Evolutionary conservation across 2,797 vertebrate species (phyloP), one percentile per base, ranked within the genome.

Genomic region (Echeneis naucrates): DNA sequence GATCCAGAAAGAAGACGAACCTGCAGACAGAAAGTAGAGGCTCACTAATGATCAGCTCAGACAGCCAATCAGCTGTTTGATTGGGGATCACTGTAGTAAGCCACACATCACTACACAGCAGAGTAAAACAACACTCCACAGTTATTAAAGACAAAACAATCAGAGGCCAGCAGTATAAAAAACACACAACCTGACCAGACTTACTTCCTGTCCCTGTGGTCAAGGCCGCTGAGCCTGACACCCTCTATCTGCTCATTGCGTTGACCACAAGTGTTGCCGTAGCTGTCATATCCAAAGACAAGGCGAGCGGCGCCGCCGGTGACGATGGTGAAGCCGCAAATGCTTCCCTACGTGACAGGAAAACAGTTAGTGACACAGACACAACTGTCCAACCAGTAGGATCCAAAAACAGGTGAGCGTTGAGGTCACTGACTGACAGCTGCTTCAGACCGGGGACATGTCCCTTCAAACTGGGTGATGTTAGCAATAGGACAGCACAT

Each of bases 1-100:
- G 97, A 84, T 99, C 97, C 95, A 99, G 88, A 91, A 99, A 99
- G 93, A 99, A 99, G 3, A 99, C 97, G 48, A 96, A 99, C 91
- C 98, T 99, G 92, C 32, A 16, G 44, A 54, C 38, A 61, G 4
- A 70, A 23, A 17, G 23, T 35, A 40, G 30, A 19, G 37, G 8
- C 37, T 26, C 23, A 45, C 44, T 45, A 53, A 53, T n/a, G 19
- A 51, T 32, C 26, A 17, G n/a, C 19, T 42, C 32, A 40, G 17
- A 26, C 4, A 5, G 14, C 13, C 26, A 14, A 8, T 3, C 19
- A 33, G 51, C 0, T 52, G 26, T 9, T 3, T 45, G 42, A 12
- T 37, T 9, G 35, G 35, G 12, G 35, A 52, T 10, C 19, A 16
- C 2, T 33, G 27, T n/a, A 45, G 33, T n/a, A n/a, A n/a, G n/a